These are phyloP conservation scores for Dasypus novemcinctus DNA, from an alignment of 2,113 vertebrate genomes.

Conservation along the genomic window DNA sequence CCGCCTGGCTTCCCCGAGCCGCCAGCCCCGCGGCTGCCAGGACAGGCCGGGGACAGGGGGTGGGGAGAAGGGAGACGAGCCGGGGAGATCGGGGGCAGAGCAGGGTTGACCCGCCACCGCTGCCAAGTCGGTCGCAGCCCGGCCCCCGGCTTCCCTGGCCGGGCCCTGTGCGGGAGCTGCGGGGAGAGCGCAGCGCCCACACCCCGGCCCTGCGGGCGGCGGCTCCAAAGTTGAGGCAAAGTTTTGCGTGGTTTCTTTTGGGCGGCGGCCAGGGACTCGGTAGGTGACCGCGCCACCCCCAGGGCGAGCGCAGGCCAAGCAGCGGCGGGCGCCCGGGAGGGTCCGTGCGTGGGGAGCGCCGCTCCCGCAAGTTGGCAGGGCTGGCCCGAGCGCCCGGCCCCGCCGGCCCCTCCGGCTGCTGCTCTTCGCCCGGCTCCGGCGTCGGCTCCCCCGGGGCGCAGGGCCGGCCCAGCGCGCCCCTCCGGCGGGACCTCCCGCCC, in stretches of 20 bases:
- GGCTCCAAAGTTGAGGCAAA: constrained; percentile 71
- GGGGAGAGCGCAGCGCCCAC: constrained; percentile 51
- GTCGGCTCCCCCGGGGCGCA: not conserved
- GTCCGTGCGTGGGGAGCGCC: not conserved
- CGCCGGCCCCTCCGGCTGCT: not conserved
- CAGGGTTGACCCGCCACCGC: too few species aligned
- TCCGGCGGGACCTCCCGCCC: not conserved
- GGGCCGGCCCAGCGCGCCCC: not conserved
- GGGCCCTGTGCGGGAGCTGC: not conserved
- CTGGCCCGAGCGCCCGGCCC: not conserved
- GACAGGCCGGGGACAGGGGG: not conserved
- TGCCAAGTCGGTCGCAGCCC: not conserved
- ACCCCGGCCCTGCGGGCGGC: constrained; percentile 39
- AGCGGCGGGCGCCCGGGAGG: not conserved
- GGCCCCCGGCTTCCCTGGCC: not conserved
- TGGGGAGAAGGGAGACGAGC: not conserved
- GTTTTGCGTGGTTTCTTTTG: constrained; percentile 51
- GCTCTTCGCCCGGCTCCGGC: not conserved
- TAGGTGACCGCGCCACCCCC: not conserved
- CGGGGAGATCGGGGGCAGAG: not conserved
- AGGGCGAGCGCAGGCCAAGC: constrained; percentile 14
- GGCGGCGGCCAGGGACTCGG: not conserved
- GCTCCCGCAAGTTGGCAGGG: not conserved
- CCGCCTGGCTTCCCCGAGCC: not conserved
- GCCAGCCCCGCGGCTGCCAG: not conserved